Conservation (phyloP, 2,113 vertebrate species). For the Fregetta grallaria region DNA sequence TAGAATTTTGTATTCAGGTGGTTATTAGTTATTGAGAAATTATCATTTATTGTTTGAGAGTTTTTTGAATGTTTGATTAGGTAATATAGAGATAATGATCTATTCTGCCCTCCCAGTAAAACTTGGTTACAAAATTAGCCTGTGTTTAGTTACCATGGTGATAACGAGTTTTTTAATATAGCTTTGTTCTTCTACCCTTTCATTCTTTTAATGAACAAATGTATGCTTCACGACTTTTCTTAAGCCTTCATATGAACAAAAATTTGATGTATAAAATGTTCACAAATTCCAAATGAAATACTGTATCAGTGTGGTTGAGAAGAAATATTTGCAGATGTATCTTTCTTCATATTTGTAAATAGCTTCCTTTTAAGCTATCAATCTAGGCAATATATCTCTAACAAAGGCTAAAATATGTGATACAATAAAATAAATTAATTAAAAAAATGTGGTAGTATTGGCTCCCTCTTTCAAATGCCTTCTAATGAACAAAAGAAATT, state of each 20-base stretch:
- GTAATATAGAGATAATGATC: not conserved
- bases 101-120: not conserved
- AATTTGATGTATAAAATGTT: not conserved
- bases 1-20: not conserved
- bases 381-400: not conserved
- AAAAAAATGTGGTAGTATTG: not conserved
- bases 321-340: not conserved
- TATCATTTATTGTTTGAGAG: not conserved
- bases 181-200: not conserved
- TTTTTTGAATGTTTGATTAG: not conserved
- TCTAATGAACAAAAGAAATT: not conserved
- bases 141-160: conserved; percentile 33
- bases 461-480: not conserved
- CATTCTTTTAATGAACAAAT: conserved; percentile 1
- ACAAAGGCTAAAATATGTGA: not conserved
- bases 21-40: not conserved
- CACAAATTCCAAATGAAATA: not conserved
- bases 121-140: not conserved
- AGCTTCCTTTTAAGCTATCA: not conserved
- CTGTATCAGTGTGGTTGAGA: not conserved
- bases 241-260: not conserved
- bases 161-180: not conserved
- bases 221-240: not conserved
- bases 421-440: not conserved
- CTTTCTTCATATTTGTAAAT: not conserved